Evolutionary conservation across 2,888 invertebrate genomes (phyloP).

Genomic region (Drosophila paranaensis): DNA sequence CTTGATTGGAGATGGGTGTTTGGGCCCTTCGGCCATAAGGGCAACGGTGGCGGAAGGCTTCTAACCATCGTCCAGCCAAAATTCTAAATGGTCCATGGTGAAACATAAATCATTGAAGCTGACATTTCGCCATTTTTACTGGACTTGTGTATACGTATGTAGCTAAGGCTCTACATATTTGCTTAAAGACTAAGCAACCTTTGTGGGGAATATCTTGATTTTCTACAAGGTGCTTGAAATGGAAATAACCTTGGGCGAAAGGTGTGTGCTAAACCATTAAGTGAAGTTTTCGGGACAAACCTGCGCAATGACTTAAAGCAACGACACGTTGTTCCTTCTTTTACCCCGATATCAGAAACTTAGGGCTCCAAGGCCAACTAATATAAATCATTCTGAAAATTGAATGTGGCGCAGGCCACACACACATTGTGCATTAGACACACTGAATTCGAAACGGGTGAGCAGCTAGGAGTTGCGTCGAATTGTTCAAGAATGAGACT

Average conservation of each 20-base stretch:
- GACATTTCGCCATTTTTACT: conserved; percentile 81
- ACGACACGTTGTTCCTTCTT: conserved; percentile 1
- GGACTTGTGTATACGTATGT: conserved; percentile 56
- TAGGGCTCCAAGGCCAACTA: conserved; percentile 71
- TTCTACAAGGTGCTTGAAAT: conserved; percentile 33
- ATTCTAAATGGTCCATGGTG: conserved; percentile 76
- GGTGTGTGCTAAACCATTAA: conserved; percentile 31
- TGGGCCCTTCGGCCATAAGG: conserved; percentile 11
- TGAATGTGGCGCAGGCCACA: conserved; percentile 57
- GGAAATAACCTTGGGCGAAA: conserved; percentile 24
- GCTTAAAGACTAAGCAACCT: conserved; percentile 29
- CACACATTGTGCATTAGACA: conserved; percentile 2
- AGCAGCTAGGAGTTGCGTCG: too few relatives aligned
- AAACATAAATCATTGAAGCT: conserved; percentile 83
- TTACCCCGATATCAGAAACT: conserved; percentile 10
- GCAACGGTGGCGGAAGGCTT: conserved; percentile 3
- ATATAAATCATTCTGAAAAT: conserved; percentile 84
- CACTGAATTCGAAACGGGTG: not conserved
- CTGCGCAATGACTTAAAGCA: conserved; percentile 19
- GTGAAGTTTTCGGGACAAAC: conserved; percentile 9
- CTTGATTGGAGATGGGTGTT: conserved; percentile 41
- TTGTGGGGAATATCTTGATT: conserved; percentile 45
- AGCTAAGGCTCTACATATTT: conserved; percentile 28
- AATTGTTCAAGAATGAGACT: too few relatives aligned
- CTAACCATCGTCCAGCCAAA: conserved; percentile 64